Conservation (phyloP, 2,888 invertebrate genomes). For the Epicampocera succincta region DNA sequence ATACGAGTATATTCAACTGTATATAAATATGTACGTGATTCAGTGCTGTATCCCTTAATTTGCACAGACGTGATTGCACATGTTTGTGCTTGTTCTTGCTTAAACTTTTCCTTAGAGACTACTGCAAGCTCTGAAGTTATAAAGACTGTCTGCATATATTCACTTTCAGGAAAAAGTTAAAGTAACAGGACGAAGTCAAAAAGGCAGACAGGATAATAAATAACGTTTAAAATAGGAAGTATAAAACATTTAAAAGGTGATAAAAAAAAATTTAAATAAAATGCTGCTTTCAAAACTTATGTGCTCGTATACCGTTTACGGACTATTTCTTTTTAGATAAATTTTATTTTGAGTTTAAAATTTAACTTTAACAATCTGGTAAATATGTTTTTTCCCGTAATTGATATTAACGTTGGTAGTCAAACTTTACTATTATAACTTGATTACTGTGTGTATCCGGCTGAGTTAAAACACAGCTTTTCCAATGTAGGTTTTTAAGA, state of each 20-base stretch:
- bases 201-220: not conserved
- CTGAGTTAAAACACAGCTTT: no score
- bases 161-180: constrained; percentile 28
- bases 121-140: constrained; percentile 9
- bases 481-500: no score
- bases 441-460: no score
- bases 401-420: no score
- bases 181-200: constrained; percentile 1
- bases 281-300: constrained; percentile 10
- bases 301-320: not conserved
- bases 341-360: no score
- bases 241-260: not conserved
- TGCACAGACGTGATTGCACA: not conserved
- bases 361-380: no score
- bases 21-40: not conserved
- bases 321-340: no score
- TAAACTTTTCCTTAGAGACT: not conserved
- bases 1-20: no score
- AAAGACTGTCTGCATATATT: constrained; percentile 4
- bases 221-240: not conserved
- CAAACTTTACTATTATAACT: no score
- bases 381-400: no score
- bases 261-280: not conserved
- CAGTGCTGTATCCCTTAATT: constrained; percentile 1
- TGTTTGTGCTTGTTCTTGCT: not conserved